phyloP scores from a whole-genome alignment of 2,888 invertebrate genomes.

The Liopterus haemorrhoidalis region DNA sequence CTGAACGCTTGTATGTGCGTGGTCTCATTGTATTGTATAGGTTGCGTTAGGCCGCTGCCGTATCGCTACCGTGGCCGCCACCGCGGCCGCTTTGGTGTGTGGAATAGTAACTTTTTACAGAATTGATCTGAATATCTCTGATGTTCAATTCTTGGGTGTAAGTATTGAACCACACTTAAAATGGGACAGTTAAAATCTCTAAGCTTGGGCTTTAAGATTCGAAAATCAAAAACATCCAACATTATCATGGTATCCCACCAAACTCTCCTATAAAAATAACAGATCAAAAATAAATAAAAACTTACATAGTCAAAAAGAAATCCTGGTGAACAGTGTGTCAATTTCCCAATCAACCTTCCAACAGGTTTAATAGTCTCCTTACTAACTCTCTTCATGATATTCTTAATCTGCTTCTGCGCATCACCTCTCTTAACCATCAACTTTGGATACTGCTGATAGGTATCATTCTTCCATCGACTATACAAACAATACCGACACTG shows the following conservation, averaged over 20 bases:
- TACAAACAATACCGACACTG: conserved; percentile 81
- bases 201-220: too few relatives aligned
- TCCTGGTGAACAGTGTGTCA: conserved; percentile 93
- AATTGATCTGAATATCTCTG: too few relatives aligned
- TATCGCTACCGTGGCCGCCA: too few relatives aligned
- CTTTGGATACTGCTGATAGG: conserved; percentile 72
- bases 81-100: too few relatives aligned
- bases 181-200: too few relatives aligned
- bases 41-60: too few relatives aligned
- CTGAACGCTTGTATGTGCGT: too few relatives aligned
- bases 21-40: too few relatives aligned
- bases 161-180: too few relatives aligned
- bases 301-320: conserved; percentile 87
- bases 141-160: too few relatives aligned
- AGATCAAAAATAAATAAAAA: conserved; percentile 53
- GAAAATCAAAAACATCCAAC: neutral
- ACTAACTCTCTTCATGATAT: conserved; percentile 93
- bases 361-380: conserved; percentile 98
- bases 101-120: too few relatives aligned
- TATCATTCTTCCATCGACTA: conserved; percentile 93
- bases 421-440: conserved; percentile 79
- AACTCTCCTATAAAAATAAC: conserved; percentile 34
- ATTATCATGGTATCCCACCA: neutral
- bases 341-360: conserved; percentile 91
- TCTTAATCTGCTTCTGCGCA: conserved; percentile 85